These are phyloP conservation scores for Cotesia vestalis DNA, from an alignment of 1,140 invertebrate species.

Conservation along the genomic window DNA sequence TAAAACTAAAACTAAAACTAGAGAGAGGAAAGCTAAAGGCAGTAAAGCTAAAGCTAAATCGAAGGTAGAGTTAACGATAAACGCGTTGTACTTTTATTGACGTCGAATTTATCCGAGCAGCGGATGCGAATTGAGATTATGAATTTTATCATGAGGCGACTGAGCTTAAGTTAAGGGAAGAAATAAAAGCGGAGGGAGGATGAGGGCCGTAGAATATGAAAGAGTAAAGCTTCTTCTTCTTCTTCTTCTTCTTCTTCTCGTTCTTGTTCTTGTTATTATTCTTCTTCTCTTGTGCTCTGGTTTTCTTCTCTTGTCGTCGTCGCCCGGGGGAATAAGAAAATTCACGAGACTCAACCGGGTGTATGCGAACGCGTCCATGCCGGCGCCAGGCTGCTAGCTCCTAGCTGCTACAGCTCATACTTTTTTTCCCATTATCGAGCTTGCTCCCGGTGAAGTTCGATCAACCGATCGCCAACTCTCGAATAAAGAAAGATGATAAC, in stretches of 20 bases:
- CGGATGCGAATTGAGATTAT: slow-evolving; percentile 42
- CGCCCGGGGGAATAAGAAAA: slow-evolving; percentile 27
- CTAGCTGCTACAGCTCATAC: slow-evolving; percentile 23
- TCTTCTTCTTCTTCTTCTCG: neutral
- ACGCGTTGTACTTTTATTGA: slow-evolving; percentile 14
- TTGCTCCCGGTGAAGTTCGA: slow-evolving; percentile 20
- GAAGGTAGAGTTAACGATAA: neutral
- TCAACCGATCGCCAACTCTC: slow-evolving; percentile 31
- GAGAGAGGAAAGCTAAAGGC: neutral
- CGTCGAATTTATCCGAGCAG: slow-evolving; percentile 9
- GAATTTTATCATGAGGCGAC: slow-evolving; percentile 43
- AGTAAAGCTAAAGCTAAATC: neutral
- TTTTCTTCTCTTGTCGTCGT: slow-evolving; percentile 6
- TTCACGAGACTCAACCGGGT: slow-evolving; percentile 16
- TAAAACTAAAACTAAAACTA: neutral
- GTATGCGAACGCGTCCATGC: slow-evolving; percentile 15
- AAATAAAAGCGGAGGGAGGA: neutral
- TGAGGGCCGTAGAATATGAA: neutral
- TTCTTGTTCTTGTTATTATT: neutral
- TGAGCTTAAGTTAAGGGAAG: slow-evolving; percentile 1
- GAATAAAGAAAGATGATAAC: slow-evolving; percentile 43
- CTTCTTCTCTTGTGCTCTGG: slow-evolving; percentile 3
- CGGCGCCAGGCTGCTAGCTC: slow-evolving; percentile 17
- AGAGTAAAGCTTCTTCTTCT: slow-evolving; percentile 19
- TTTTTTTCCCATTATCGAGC: slow-evolving; percentile 37